Percentiles rank a stretch among this genome's conserved stretches.
phyloP scores from a whole-genome alignment of 2,888 invertebrate species.

The Ophioninae sp. region DNA sequence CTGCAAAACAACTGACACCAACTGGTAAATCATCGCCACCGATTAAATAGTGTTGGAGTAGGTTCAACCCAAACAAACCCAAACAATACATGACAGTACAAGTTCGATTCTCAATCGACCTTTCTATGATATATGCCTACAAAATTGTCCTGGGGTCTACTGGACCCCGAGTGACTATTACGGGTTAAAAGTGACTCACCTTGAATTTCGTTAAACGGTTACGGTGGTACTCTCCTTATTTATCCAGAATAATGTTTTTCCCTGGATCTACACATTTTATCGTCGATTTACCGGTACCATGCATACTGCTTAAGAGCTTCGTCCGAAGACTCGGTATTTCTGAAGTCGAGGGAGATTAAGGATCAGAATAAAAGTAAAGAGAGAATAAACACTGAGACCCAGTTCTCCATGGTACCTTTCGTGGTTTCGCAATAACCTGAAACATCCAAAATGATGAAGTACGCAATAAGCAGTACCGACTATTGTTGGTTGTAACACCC shows the following conservation, averaged over 20 bases:
- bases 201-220: conserved; percentile 49
- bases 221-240: conserved; percentile 42
- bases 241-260: conserved; percentile 51
- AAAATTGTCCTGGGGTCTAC: no score
- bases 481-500: conserved; percentile 3
- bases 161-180: no score
- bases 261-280: conserved; percentile 24
- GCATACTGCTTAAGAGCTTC: conserved; percentile 35
- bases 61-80: no score
- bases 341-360: conserved; percentile 30
- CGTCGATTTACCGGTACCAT: conserved; percentile 30
- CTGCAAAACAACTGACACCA: no score
- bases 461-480: conserved; percentile 22
- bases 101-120: no score
- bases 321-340: conserved; percentile 23
- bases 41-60: no score
- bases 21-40: no score
- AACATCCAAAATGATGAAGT: conserved; percentile 26
- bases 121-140: no score
- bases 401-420: conserved; percentile 26
- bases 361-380: conserved; percentile 20
- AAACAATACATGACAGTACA: no score
- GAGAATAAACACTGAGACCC: conserved; percentile 10
- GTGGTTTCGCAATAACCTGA: conserved; percentile 13
- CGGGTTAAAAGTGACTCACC: conserved; percentile 53